Evolutionary conservation across 2,888 invertebrate genomes (phyloP).

Genomic region (Bombylius major): DNA sequence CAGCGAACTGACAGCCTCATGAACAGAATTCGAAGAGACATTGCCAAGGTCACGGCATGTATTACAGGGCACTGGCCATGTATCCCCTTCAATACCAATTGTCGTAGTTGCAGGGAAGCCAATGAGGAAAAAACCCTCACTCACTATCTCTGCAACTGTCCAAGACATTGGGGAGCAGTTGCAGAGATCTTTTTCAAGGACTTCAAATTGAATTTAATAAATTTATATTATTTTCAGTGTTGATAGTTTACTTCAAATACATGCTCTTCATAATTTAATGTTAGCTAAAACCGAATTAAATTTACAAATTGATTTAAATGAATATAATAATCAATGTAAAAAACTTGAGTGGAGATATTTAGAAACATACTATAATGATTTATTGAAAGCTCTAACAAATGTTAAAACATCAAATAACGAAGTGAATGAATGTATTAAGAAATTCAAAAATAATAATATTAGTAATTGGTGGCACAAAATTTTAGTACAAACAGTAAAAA

Average conservation of each 20-base stretch:
- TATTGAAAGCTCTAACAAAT: constrained; percentile 15
- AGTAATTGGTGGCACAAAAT: constrained; percentile 13
- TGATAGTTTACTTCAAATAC: constrained; percentile 53
- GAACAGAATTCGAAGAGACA: too few relatives aligned
- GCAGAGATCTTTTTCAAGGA: too few relatives aligned
- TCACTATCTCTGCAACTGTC: too few relatives aligned
- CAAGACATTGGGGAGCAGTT: too few relatives aligned
- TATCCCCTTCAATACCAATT: too few relatives aligned
- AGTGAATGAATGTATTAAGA: not conserved
- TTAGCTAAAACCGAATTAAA: constrained; percentile 25
- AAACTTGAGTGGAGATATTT: constrained; percentile 47
- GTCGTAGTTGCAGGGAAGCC: too few relatives aligned
- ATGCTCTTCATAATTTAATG: constrained; percentile 52
- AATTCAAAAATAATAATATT: constrained; percentile 1
- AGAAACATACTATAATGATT: constrained; percentile 20
- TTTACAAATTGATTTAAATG: not conserved
- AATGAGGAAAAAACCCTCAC: too few relatives aligned
- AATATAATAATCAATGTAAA: constrained; percentile 32
- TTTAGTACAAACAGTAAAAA: too few relatives aligned
- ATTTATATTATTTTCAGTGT: constrained; percentile 33
- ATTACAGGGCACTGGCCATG: too few relatives aligned
- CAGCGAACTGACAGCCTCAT: too few relatives aligned
- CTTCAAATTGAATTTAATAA: too few relatives aligned
- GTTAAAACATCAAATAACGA: constrained; percentile 2
- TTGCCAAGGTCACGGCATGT: too few relatives aligned